Percentiles rank a stretch among this genome's conserved stretches.
Conservation (phyloP, 2,888 invertebrate species). For the Sisyra nigra region DNA sequence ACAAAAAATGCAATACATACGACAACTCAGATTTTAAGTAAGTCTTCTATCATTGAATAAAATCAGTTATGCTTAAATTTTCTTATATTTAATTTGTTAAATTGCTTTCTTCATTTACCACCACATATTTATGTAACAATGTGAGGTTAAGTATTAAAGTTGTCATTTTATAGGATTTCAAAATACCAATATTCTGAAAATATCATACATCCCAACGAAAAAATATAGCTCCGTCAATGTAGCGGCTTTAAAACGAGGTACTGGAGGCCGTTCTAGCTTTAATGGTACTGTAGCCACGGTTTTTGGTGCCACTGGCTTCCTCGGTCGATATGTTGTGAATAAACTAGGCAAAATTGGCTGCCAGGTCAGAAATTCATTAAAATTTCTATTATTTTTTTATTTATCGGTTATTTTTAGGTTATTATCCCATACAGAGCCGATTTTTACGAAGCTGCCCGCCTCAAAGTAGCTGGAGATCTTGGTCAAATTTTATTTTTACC, state of each 20-base stretch:
- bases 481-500: constrained; percentile 89
- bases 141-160: too few species aligned
- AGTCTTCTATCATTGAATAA: too few species aligned
- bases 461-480: constrained; percentile 83
- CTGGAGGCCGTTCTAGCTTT: constrained; percentile 89
- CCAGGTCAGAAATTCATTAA: constrained; percentile 36
- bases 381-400: not conserved
- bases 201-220: too few species aligned
- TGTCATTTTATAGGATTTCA: too few species aligned
- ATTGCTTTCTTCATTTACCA: too few species aligned
- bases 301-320: constrained; percentile 81
- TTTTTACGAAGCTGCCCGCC: constrained; percentile 53
- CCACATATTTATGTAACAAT: too few species aligned
- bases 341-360: constrained; percentile 74
- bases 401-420: constrained; percentile 39
- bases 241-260: constrained; percentile 59
- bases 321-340: constrained; percentile 79
- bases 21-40: too few species aligned
- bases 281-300: constrained; percentile 97
- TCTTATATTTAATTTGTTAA: too few species aligned
- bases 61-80: too few species aligned
- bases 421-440: constrained; percentile 88
- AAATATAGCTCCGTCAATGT: constrained; percentile 18
- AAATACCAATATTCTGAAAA: too few species aligned
- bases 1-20: too few species aligned